Evolutionary conservation across 2,888 invertebrate genomes (phyloP), one percentile per base, ranked within the genome.

Genomic region (Leucoma salicis): DNA sequence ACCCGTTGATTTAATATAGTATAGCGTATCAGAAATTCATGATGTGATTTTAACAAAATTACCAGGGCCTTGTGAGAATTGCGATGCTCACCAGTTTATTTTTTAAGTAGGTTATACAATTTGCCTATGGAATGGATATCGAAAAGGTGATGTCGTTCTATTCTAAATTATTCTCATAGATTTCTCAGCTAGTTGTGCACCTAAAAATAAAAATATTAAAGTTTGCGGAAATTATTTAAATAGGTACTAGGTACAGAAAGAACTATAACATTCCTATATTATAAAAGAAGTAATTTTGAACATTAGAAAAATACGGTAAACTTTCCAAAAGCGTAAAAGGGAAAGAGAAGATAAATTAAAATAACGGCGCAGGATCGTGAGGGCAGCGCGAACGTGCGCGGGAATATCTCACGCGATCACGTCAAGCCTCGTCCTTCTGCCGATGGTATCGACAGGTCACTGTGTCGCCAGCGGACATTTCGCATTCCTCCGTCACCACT

Each of bases 391-490:
- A 73, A 79, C 80, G 81, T 81, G 82, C 70, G 60, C 68, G 63
- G 51, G 56, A 60, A 63, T 75, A 82, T 82, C 83, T 78, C 82
- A 81, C 83, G 82, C 83, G 77, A 82, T 81, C 83, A 57, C 59
- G 49, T 57, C 61, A 63, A 63, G 69, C 57, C 62, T 61, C 59
- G 70, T 69, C 72, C 70, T 70, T 65, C 70, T 71, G 44, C 57
- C 57, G 77, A 79, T 80, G 66, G 56, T 60, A 72, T 72, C 72
- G 59, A 32, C 57, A 61, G 80, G 81, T 81, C 79, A 81, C 74
- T 77, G 65, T 82, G 82, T 74, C 70, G 65, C 59, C 55, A 42
- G 50, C 78, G 78, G 75, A 75, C 78, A 74, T 71, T 75, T 78
- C 62, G 66, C 71, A 65, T 66, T 64, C 65, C 61, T 59, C 54